Evolutionary conservation across 2,888 invertebrate genomes (phyloP).

Genomic region (Eupithecia subfuscata): DNA sequence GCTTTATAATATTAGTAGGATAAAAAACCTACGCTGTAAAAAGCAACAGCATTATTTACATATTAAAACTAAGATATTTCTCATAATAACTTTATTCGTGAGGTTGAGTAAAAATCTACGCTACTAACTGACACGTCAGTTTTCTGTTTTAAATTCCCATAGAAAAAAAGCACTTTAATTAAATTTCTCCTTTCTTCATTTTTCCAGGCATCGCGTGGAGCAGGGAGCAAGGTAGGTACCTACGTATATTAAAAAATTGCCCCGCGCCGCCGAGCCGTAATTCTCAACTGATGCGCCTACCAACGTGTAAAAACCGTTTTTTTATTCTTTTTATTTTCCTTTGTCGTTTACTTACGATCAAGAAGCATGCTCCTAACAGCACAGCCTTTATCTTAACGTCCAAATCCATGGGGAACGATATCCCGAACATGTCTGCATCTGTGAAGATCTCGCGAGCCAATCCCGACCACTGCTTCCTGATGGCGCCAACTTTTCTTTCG

Average conservation of each 20-base stretch:
- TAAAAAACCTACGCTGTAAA: background rate
- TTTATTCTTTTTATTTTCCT: background rate
- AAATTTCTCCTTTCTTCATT: background rate
- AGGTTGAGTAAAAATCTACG: background rate
- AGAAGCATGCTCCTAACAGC: slow-evolving; percentile 90
- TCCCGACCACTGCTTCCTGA: slow-evolving; percentile 96
- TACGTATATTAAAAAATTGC: background rate
- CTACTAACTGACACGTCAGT: background rate
- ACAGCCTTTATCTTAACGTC: slow-evolving; percentile 93
- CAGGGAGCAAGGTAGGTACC: no score
- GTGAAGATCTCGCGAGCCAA: slow-evolving; percentile 92
- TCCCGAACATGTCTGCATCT: slow-evolving; percentile 94
- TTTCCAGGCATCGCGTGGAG: background rate
- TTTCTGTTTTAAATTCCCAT: background rate
- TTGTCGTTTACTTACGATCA: slow-evolving; percentile 86
- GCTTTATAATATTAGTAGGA: no score
- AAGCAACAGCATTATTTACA: background rate
- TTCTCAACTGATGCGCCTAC: background rate
- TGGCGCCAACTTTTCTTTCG: slow-evolving; percentile 90
- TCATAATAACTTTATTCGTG: background rate
- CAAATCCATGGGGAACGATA: slow-evolving; percentile 95
- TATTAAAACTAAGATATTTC: background rate
- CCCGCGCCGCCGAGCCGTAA: background rate
- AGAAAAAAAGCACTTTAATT: background rate
- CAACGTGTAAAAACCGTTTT: background rate